These are phyloP conservation scores for Agapornis roseicollis DNA, from an alignment of 2,113 vertebrate genomes.

Conservation along the genomic window DNA sequence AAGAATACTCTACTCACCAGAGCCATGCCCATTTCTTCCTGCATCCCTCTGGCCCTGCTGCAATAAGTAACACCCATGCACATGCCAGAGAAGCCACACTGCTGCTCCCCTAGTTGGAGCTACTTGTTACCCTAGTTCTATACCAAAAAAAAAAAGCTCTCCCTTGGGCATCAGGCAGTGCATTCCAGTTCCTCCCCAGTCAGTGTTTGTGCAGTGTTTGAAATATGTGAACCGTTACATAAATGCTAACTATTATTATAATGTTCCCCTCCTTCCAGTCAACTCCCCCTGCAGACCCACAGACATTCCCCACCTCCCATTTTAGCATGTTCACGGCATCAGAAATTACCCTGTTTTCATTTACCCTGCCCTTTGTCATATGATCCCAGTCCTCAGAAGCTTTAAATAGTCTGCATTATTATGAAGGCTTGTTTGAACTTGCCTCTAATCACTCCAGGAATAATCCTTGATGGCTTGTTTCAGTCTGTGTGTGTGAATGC, in stretches of 20 bases:
- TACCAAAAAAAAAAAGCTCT: neutral
- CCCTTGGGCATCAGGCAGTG: neutral
- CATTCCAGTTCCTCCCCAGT: conserved; percentile 36
- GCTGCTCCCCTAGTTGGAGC: neutral
- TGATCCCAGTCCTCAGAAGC: conserved; percentile 51
- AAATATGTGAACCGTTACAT: conserved; percentile 33
- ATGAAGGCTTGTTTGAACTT: conserved; percentile 67
- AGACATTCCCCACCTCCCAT: conserved; percentile 46
- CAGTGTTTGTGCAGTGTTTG: conserved; percentile 10
- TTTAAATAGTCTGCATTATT: conserved; percentile 71
- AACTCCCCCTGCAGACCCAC: conserved; percentile 13
- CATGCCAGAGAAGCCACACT: neutral
- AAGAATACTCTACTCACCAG: neutral
- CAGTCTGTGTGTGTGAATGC: neutral
- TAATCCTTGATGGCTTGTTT: conserved; percentile 63
- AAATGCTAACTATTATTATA: conserved; percentile 57
- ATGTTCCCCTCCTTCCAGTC: conserved; percentile 48
- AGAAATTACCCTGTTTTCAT: conserved; percentile 63
- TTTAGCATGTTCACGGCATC: conserved; percentile 37
- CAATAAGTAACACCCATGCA: neutral
- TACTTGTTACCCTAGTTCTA: neutral
- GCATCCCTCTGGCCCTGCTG: neutral
- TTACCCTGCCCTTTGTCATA: conserved; percentile 59
- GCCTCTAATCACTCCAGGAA: conserved; percentile 66
- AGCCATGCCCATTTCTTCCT: neutral